These are phyloP conservation scores for Pipistrellus nathusii DNA, from an alignment of 2,797 vertebrate genomes.

Conservation along the genomic window DNA sequence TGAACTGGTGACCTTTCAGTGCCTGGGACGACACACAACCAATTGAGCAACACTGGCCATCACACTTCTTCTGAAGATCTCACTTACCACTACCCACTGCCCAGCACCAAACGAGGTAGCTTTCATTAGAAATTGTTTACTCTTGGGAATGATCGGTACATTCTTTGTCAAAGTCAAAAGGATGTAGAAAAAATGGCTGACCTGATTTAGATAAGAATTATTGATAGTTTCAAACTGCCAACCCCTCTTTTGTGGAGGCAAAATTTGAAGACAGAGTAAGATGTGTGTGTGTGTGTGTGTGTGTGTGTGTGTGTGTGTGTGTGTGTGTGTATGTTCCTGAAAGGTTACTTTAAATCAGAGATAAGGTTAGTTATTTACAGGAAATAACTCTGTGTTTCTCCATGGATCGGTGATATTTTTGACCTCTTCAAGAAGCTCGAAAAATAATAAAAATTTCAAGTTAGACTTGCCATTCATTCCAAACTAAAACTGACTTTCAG, in stretches of 20 bases:
- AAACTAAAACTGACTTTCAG: conserved; percentile 72
- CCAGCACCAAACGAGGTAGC: background rate
- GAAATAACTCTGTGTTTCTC: conserved; percentile 36
- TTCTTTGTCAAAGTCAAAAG: conserved; percentile 24
- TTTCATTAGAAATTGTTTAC: conserved; percentile 42
- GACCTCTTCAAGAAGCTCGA: conserved; percentile 26
- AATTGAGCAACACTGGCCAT: background rate
- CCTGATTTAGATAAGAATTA: conserved; percentile 47
- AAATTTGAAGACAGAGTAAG: background rate
- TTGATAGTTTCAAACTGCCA: conserved; percentile 21
- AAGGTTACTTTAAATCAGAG: conserved; percentile 16
- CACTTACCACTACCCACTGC: background rate
- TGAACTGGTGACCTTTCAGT: background rate
- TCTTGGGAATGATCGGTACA: conserved; percentile 16
- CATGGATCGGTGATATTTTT: conserved; percentile 48
- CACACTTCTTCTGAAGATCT: background rate
- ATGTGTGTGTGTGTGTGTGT: background rate
- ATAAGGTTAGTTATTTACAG: conserved; percentile 5
- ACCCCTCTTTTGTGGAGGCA: background rate
- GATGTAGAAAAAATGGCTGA: background rate
- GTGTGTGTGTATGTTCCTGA: background rate
- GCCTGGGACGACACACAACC: background rate
- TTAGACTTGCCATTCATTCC: conserved; percentile 57
- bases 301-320: background rate
- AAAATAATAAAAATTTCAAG: conserved; percentile 58